Evolutionary conservation across 1,140 invertebrate species (phyloP).

Genomic region (Riptortus pedestris): DNA sequence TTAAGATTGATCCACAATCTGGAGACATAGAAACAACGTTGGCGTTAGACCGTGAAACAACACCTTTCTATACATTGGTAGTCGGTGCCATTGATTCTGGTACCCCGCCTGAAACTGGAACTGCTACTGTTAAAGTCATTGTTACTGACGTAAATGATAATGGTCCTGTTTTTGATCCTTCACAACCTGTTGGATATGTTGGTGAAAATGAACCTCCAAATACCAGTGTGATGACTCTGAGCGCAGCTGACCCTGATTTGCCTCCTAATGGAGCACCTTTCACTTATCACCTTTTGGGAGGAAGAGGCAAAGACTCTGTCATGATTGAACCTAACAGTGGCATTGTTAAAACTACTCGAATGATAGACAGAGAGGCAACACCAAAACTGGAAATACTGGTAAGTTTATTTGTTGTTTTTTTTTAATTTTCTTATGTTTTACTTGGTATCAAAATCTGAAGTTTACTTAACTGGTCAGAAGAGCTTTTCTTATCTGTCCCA

Average conservation of each 20-base stretch:
- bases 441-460: too few relatives aligned
- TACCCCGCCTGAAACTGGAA: conserved; percentile 73
- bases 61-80: conserved; percentile 63
- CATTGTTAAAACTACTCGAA: conserved; percentile 61
- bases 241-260: conserved; percentile 77
- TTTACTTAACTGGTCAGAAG: too few relatives aligned
- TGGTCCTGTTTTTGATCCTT: conserved; percentile 68
- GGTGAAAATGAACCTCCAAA: conserved; percentile 79
- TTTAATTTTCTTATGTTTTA: background rate
- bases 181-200: conserved; percentile 60
- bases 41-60: conserved; percentile 69
- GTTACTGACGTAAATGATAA: conserved; percentile 88
- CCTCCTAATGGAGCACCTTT: conserved; percentile 88
- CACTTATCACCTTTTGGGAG: conserved; percentile 65
- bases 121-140: conserved; percentile 58
- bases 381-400: conserved; percentile 58
- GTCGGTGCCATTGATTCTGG: conserved; percentile 85
- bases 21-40: conserved; percentile 70
- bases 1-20: conserved; percentile 77
- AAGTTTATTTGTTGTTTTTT: conserved; percentile 28
- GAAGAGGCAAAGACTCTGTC: conserved; percentile 63
- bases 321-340: conserved; percentile 69
- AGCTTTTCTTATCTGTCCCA: too few relatives aligned
- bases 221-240: conserved; percentile 71
- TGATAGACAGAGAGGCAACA: conserved; percentile 70